Percentiles rank a stretch among this genome's conserved stretches.
These are phyloP conservation scores for Merluccius polli DNA, from an alignment of 2,797 vertebrate genomes.

Conservation along the genomic window DNA sequence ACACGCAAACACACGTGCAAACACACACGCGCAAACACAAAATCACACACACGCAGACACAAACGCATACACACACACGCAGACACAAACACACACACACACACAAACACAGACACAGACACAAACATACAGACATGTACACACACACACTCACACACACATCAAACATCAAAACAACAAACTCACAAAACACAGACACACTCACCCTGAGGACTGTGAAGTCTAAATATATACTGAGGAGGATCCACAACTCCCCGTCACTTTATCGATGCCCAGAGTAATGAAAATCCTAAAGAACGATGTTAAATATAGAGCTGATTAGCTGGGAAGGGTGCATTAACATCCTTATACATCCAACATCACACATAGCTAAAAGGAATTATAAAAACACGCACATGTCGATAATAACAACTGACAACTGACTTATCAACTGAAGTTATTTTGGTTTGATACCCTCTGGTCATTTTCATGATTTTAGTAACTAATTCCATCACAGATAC, in stretches of 20 bases:
- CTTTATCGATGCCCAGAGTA: conserved; percentile 41
- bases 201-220: conserved; percentile 52
- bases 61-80: conserved; percentile 31
- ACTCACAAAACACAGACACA: conserved; percentile 46
- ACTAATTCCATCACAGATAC: background rate
- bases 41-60: conserved; percentile 26
- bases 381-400: background rate
- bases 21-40: conserved; percentile 30
- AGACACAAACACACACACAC: conserved; percentile 32
- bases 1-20: conserved; percentile 28
- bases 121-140: conserved; percentile 33
- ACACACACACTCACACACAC: conserved; percentile 15
- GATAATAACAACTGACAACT: background rate
- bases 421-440: too few species aligned
- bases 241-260: conserved; percentile 42
- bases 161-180: conserved; percentile 11
- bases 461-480: background rate
- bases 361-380: background rate
- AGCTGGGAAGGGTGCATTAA: background rate
- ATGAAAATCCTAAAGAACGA: conserved; percentile 3
- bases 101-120: conserved; percentile 27
- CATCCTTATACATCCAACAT: background rate
- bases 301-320: background rate
- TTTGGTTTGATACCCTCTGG: background rate
- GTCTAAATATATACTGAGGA: conserved; percentile 58